These are phyloP conservation scores for Spongilla lacustris DNA, from an alignment of 37 sponge, comb jelly and placozoan species.

Conservation along the genomic window DNA sequence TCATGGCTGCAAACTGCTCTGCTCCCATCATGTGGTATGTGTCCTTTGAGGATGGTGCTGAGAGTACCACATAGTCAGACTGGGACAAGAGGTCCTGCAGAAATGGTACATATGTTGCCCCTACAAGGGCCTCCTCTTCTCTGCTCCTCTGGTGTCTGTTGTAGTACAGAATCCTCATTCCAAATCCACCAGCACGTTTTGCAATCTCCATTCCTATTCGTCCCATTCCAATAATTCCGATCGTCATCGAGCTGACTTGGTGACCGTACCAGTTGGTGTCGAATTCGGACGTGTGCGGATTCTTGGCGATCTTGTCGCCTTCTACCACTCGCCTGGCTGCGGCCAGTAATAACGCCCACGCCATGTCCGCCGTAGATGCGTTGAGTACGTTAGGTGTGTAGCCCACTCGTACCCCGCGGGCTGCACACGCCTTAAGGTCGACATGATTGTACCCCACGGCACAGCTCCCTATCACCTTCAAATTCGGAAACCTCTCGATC, in stretches of 20 bases:
- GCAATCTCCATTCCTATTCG: slow-evolving; percentile 83
- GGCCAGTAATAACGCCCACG: slow-evolving; percentile 75
- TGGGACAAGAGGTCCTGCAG: slow-evolving; percentile 56
- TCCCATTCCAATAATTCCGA: slow-evolving; percentile 94
- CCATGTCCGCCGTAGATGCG: slow-evolving; percentile 80
- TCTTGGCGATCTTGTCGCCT: slow-evolving; percentile 60
- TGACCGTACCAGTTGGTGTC: slow-evolving; percentile 44
- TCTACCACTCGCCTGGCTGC: slow-evolving; percentile 74
- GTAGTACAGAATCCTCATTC: slow-evolving; percentile 86
- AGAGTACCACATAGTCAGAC: slow-evolving; percentile 82
- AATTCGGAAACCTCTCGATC: slow-evolving; percentile 70
- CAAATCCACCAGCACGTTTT: slow-evolving; percentile 75
- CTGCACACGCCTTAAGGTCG: slow-evolving; percentile 60
- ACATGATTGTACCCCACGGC: slow-evolving; percentile 85
- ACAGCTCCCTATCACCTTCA: slow-evolving; percentile 70
- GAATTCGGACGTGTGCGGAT: slow-evolving; percentile 14
- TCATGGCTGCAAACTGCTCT: slow-evolving; percentile 79
- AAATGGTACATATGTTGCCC: slow-evolving; percentile 55
- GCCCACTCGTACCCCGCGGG: slow-evolving; percentile 72
- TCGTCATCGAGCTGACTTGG: slow-evolving; percentile 71
- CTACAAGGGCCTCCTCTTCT: slow-evolving; percentile 48
- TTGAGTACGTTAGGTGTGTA: slow-evolving; percentile 75
- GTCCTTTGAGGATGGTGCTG: slow-evolving; percentile 60
- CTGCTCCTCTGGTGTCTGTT: slow-evolving; percentile 48
- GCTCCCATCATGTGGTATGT: slow-evolving; percentile 81